Conservation (phyloP, 1,140 invertebrate species). For the Drosophila lacertosa region DNA sequence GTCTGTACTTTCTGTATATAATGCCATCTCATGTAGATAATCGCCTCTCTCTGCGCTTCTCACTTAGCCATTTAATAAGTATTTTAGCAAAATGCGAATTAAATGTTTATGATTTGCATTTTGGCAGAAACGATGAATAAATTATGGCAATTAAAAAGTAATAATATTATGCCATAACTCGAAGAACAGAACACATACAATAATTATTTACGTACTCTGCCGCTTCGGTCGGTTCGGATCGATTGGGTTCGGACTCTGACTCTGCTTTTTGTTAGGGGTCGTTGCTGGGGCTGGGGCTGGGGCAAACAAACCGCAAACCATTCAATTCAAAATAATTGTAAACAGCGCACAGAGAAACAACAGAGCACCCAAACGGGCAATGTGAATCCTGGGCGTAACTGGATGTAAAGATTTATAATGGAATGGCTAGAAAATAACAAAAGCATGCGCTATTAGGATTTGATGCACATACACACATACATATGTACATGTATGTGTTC, state of each 20-base stretch:
- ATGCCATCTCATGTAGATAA: background rate
- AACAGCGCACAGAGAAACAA: slow-evolving; percentile 60
- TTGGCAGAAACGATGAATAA: slow-evolving; percentile 31
- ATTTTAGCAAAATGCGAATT: background rate
- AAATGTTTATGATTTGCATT: slow-evolving; percentile 32
- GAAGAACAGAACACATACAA: slow-evolving; percentile 19
- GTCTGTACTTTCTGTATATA: too few species aligned
- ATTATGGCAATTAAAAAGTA: slow-evolving; percentile 36
- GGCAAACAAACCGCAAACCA: slow-evolving; percentile 40
- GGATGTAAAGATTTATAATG: slow-evolving; percentile 68
- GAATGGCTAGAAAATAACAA: slow-evolving; percentile 6
- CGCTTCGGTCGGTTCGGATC: slow-evolving; percentile 9
- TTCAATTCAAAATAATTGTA: slow-evolving; percentile 77
- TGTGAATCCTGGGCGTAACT: slow-evolving; percentile 64
- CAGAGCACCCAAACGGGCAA: slow-evolving; percentile 24
- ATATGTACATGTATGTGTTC: background rate
- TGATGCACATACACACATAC: slow-evolving; percentile 4
- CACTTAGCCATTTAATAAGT: background rate
- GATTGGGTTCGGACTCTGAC: slow-evolving; percentile 3
- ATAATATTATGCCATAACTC: slow-evolving; percentile 33
- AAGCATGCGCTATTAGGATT: background rate
- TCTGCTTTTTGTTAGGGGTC: background rate
- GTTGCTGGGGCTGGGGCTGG: background rate
- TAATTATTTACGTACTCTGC: slow-evolving; percentile 50
- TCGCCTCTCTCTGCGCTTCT: slow-evolving; percentile 4